Evolutionary conservation across 2,888 invertebrate species (phyloP), one percentile per base, ranked within the genome.

Genomic region (Brenthis hecate): DNA sequence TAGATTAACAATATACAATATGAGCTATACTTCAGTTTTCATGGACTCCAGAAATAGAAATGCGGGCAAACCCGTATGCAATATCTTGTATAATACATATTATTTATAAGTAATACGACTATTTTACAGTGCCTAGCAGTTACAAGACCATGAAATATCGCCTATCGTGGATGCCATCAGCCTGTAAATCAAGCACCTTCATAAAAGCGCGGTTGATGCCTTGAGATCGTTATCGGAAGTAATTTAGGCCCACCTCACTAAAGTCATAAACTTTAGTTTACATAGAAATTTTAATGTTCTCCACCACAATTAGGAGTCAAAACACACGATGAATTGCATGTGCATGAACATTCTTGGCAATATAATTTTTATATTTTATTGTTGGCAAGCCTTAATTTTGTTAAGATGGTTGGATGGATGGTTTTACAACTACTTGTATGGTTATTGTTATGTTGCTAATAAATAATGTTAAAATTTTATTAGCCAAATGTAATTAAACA

Each of bases 161-260:
- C 64, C 58, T 68, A 70, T 73, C 70, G 65, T 50, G 66, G 63
- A 70, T 65, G 61, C 61, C 64, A 73, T 73, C 73, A 56, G 64
- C 68, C 64, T 70, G 72, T 72, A 73, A 73, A 73, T 73, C 73
- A 73, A 61, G 68, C 32, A 32, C 55, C 53, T 68, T 69, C 69
- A 68, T 69, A 71, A 72, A 70, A 69, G 63, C 68, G 47, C 32
- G n/a, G 51, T 57, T 68, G 68, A 68, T 66, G 65, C 61, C 58
- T 63, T 55, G 16, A 69, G 67, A 72, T 69, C 13, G 32, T 68
- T 69, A 73, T 73, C 73, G 43, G 14, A 53, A 68, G 68, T 68
- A 73, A 73, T 73, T 71, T 68, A 65, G 66, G 47, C 71, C 55
- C 57, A 64, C 64, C 58, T 19, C 16, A 67, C 50, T 50, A 51